These are phyloP conservation scores for Lamellibrachia satsuma DNA, from an alignment of 2,888 invertebrate genomes.

Conservation along the genomic window DNA sequence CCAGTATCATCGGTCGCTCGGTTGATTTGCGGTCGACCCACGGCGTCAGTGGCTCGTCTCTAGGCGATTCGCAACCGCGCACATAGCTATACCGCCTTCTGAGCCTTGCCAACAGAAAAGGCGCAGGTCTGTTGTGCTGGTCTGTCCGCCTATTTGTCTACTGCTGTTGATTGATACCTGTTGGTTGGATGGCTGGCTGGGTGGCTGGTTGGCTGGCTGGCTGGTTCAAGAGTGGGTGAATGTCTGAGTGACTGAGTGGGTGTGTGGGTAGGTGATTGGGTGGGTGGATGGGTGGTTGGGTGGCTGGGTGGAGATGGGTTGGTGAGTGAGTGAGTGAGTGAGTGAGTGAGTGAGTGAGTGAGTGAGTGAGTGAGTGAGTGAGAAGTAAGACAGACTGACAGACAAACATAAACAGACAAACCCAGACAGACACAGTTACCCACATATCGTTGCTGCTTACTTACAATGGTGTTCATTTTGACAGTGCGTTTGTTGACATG, in stretches of 20 bases:
- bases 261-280: neutral
- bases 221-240: neutral
- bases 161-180: no score
- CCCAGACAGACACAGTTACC: neutral
- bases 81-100: neutral
- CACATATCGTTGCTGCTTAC: no score
- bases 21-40: neutral
- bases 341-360: neutral
- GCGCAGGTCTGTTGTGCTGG: neutral
- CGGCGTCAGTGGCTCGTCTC: neutral
- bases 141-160: neutral
- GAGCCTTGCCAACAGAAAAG: neutral
- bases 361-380: neutral
- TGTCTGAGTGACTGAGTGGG: neutral
- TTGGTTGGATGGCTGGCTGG: neutral
- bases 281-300: neutral
- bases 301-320: neutral
- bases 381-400: no score
- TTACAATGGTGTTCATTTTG: no score
- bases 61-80: neutral
- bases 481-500: no score
- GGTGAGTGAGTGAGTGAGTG: neutral
- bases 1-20: neutral
- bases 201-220: neutral
- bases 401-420: neutral